Conservation (phyloP, 2,888 invertebrate species). For the Spilosoma lubricipeda region DNA sequence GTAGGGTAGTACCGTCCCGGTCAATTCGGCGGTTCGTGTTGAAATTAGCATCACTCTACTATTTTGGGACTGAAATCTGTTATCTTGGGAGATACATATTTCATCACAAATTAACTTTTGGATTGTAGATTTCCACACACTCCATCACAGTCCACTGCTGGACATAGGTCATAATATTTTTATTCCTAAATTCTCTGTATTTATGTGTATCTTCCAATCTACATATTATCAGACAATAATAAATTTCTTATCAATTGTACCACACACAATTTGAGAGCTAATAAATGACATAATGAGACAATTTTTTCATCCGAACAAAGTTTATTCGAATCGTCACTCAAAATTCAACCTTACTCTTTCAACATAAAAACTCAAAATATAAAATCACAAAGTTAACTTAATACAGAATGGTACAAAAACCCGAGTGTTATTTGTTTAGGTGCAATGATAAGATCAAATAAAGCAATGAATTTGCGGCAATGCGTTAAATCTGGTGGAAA, state of each 20-base stretch:
- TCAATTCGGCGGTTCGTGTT: too few species aligned
- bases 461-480: conserved; percentile 49
- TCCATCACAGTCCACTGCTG: too few species aligned
- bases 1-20: too few species aligned
- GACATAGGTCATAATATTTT: too few species aligned
- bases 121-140: too few species aligned
- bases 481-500: conserved; percentile 65
- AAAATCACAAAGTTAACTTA: background rate
- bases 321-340: background rate
- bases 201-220: too few species aligned
- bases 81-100: too few species aligned
- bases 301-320: conserved; percentile 24
- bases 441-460: conserved; percentile 69
- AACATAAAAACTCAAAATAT: conserved; percentile 9
- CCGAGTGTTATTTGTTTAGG: conserved; percentile 73
- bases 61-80: too few species aligned
- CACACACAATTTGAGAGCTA: conserved; percentile 34
- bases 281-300: conserved; percentile 44
- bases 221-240: too few species aligned
- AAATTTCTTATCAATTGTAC: conserved; percentile 27
- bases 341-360: conserved; percentile 11
- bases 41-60: too few species aligned
- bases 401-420: conserved; percentile 4
- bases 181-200: too few species aligned
- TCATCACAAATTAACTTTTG: too few species aligned